These are phyloP conservation scores for Tethya wilhelma DNA, from an alignment of 37 sponge, comb jelly and placozoan genomes.

Conservation along the genomic window DNA sequence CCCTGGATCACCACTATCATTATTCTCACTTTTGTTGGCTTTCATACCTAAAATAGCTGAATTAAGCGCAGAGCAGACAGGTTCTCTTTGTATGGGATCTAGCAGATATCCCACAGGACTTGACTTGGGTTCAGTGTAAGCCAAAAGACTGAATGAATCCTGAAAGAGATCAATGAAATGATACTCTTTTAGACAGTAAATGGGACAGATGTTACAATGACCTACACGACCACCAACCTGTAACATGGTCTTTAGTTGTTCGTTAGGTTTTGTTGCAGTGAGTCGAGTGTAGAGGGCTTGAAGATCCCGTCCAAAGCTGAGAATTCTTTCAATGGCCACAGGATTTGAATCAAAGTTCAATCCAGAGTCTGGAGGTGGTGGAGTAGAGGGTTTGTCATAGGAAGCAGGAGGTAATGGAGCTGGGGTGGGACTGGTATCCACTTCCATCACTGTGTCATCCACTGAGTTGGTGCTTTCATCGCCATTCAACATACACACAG, in stretches of 20 bases:
- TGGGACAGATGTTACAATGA: neutral
- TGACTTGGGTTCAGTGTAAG: conserved; percentile 87
- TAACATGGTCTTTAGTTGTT: conserved; percentile 47
- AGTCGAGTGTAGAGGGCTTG: conserved; percentile 50
- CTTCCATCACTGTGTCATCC: conserved; percentile 49
- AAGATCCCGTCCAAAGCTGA: conserved; percentile 81
- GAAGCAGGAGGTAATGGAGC: too few species aligned
- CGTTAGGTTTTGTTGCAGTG: neutral
- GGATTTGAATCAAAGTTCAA: conserved; percentile 47
- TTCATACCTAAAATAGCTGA: conserved; percentile 91
- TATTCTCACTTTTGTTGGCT: too few species aligned
- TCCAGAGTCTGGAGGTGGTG: too few species aligned
- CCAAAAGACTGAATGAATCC: conserved; percentile 94
- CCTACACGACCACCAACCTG: conserved; percentile 20
- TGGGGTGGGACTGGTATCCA: too few species aligned
- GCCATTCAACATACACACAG: conserved; percentile 4
- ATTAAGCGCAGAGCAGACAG: conserved; percentile 86
- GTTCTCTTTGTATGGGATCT: conserved; percentile 82
- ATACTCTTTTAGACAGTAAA: conserved; percentile 16
- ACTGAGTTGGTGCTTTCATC: too few species aligned
- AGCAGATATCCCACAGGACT: conserved; percentile 90
- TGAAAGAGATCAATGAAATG: conserved; percentile 35
- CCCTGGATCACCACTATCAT: too few species aligned
- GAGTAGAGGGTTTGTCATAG: too few species aligned
- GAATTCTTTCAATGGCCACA: conserved; percentile 58